Evolutionary conservation across 2,797 vertebrate genomes (phyloP).

Genomic region (Enteromius radiatus): DNA sequence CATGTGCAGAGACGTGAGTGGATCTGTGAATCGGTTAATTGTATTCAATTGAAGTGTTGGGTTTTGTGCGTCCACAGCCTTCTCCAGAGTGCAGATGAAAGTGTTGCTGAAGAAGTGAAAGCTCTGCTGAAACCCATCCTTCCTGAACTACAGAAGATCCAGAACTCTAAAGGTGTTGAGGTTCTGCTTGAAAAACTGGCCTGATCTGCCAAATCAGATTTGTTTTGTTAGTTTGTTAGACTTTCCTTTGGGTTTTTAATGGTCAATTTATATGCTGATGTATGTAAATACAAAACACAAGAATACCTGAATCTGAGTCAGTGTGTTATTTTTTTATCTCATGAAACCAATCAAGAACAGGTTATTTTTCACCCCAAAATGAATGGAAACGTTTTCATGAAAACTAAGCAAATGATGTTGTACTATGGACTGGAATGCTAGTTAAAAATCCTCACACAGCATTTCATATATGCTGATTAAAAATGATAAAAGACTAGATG

Average conservation of each 20-base stretch:
- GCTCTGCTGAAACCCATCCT: conserved; percentile 78
- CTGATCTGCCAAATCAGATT: neutral
- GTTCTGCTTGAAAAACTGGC: conserved; percentile 84
- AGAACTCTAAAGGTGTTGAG: conserved; percentile 82
- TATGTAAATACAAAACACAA: conserved; percentile 57
- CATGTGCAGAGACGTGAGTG: neutral
- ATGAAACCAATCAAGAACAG: neutral
- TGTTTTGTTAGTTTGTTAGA: neutral
- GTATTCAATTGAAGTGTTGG: neutral
- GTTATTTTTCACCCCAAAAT: neutral
- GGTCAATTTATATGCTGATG: conserved; percentile 40
- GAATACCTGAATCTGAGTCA: neutral
- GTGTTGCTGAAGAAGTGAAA: conserved; percentile 82
- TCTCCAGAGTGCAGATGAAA: conserved; percentile 83
- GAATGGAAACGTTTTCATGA: neutral
- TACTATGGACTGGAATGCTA: neutral
- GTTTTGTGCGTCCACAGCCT: conserved; percentile 76
- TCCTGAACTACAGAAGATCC: conserved; percentile 76
- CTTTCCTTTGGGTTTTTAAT: neutral
- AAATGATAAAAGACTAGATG: neutral
- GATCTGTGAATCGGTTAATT: neutral
- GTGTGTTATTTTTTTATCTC: neutral
- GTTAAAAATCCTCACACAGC: neutral
- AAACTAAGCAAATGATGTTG: no score
- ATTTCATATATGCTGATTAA: neutral